phyloP scores from a whole-genome alignment of 2,797 vertebrate genomes.

The Parauchenoglanis punctatus region DNA sequence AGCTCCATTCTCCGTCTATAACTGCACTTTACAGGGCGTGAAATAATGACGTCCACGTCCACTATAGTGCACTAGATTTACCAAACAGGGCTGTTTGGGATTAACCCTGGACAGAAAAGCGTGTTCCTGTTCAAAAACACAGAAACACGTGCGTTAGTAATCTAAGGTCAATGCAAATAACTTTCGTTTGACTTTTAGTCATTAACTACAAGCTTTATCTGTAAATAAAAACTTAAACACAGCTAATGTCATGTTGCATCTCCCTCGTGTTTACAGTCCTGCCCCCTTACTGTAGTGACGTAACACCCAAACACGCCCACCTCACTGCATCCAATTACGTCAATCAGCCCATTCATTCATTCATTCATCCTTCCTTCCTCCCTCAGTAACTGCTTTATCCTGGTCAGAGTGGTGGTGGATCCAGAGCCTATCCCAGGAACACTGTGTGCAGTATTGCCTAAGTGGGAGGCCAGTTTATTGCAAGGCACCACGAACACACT shows the following conservation, averaged over 20 bases:
- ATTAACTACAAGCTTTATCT: background rate
- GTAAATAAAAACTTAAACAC: background rate
- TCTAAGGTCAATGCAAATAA: background rate
- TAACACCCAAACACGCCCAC: background rate
- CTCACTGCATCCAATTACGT: background rate
- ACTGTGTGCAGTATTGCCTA: background rate
- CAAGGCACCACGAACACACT: background rate
- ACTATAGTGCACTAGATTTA: background rate
- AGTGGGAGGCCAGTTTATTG: background rate
- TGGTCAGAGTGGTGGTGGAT: background rate
- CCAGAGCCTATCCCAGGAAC: background rate
- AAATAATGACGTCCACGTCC: background rate
- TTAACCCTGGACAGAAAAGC: background rate
- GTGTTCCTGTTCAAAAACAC: background rate
- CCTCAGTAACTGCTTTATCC: too few species aligned
- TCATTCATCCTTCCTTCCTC: background rate
- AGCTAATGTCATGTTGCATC: background rate
- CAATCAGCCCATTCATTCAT: too few species aligned
- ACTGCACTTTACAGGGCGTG: background rate
- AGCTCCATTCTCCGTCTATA: background rate
- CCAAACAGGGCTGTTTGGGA: background rate
- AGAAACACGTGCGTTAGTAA: background rate
- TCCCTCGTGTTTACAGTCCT: background rate
- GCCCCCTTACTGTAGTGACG: background rate
- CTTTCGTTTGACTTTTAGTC: background rate